Conservation (phyloP, 1,140 invertebrate genomes). For the Eriocheir sinensis region DNA sequence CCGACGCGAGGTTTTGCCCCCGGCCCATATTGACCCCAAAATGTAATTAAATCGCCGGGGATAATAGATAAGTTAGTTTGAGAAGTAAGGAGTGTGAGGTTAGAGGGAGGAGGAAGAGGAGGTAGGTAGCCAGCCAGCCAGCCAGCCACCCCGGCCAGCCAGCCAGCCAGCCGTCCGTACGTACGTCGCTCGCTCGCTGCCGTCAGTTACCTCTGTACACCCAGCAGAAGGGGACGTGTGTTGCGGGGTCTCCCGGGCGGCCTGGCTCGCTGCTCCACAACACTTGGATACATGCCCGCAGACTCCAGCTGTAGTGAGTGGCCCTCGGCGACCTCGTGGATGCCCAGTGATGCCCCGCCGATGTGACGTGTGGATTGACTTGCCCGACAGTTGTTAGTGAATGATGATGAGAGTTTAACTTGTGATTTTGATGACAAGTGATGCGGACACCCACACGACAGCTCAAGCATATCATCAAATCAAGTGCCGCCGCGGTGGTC, state of each 20-base stretch:
- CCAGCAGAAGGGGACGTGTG: slow-evolving; percentile 53
- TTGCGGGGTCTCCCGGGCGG: background rate
- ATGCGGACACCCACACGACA: slow-evolving; percentile 1
- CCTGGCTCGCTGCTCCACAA: slow-evolving; percentile 44
- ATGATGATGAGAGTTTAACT: background rate
- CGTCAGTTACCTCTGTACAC: slow-evolving; percentile 70
- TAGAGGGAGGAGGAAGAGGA: slow-evolving; percentile 47
- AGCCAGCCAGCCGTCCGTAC: slow-evolving; percentile 51
- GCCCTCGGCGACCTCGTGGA: slow-evolving; percentile 17
- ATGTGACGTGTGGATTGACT: slow-evolving; percentile 26
- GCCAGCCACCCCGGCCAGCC: slow-evolving; percentile 42
- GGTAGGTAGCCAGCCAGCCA: slow-evolving; percentile 65
- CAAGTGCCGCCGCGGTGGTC: background rate
- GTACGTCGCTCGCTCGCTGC: slow-evolving; percentile 35
- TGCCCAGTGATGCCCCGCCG: background rate
- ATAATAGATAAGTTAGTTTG: slow-evolving; percentile 56
- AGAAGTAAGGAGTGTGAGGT: slow-evolving; percentile 42
- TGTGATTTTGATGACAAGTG: slow-evolving; percentile 15
- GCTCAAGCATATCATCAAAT: background rate
- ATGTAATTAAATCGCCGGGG: slow-evolving; percentile 58
- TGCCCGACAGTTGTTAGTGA: background rate
- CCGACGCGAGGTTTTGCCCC: background rate
- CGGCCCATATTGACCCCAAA: background rate
- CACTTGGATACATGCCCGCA: slow-evolving; percentile 9
- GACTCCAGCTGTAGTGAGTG: slow-evolving; percentile 32